Percentiles rank a stretch among this genome's conserved stretches.
Conservation (phyloP, 1,140 invertebrate species). For the Zaprionus ornatus region DNA sequence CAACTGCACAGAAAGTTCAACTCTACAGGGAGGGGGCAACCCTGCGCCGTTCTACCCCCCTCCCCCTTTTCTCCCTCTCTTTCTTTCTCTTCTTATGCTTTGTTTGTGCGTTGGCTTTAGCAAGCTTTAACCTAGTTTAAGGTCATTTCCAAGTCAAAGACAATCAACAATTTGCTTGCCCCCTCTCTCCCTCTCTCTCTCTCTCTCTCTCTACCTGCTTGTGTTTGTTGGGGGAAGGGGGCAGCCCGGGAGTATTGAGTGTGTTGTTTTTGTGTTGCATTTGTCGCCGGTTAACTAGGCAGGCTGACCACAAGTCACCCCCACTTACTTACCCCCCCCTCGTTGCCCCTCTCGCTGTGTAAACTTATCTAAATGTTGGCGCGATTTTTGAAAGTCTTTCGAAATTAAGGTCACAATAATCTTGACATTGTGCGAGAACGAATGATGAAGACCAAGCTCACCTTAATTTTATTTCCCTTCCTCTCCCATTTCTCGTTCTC, state of each 20-base stretch:
- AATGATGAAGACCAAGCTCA: slow-evolving; percentile 26
- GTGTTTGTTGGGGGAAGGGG: no score
- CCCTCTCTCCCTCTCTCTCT: no score
- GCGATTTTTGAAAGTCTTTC: slow-evolving; percentile 47
- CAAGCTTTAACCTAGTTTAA: slow-evolving; percentile 81
- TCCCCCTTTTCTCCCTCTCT: not conserved
- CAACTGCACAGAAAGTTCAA: slow-evolving; percentile 77
- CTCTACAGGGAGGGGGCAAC: slow-evolving; percentile 18
- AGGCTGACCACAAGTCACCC: not conserved
- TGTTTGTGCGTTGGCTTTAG: slow-evolving; percentile 44
- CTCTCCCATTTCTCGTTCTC: not conserved
- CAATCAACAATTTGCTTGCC: slow-evolving; percentile 53
- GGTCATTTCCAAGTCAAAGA: slow-evolving; percentile 79
- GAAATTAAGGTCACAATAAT: slow-evolving; percentile 70
- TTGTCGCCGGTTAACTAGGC: slow-evolving; percentile 2
- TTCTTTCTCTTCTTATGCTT: no score
- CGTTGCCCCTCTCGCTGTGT: not conserved
- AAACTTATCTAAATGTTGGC: slow-evolving; percentile 24
- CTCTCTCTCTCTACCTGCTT: no score
- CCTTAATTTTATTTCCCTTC: not conserved
- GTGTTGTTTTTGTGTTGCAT: slow-evolving; percentile 1
- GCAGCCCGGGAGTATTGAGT: not conserved
- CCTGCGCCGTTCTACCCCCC: not conserved
- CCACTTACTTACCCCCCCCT: no score
- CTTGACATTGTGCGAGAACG: slow-evolving; percentile 70